A percentile compares a stretch with the other conserved stretches of the same genome.
These are phyloP conservation scores for Lethenteron reissneri DNA, from an alignment of 2,113 vertebrate species.

Conservation along the genomic window DNA sequence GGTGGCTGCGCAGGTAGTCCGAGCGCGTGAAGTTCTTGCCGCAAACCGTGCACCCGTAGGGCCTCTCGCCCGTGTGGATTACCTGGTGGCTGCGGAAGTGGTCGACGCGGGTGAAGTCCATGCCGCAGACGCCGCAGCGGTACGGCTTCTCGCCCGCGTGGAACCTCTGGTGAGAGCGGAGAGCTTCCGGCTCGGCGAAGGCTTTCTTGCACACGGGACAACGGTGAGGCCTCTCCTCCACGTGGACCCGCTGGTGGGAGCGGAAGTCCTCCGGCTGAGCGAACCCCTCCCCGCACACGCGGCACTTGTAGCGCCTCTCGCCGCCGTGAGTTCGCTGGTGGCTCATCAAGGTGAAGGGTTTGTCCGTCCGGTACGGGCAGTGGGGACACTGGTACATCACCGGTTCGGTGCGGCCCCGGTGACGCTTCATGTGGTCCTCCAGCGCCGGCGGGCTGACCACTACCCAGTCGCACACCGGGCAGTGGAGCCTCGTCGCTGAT, in stretches of 20 bases:
- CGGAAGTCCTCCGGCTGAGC: background rate
- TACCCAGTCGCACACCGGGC: no score
- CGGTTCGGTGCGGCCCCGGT: no score
- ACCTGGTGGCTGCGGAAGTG: background rate
- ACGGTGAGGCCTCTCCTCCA: background rate
- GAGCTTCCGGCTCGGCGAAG: background rate
- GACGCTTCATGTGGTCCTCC: no score
- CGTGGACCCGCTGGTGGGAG: background rate
- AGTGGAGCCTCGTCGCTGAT: no score
- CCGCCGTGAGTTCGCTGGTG: background rate
- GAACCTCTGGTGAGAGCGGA: background rate
- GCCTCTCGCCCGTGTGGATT: conserved; percentile 3
- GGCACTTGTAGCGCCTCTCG: conserved; percentile 4
- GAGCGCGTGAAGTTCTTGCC: background rate
- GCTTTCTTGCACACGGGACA: background rate
- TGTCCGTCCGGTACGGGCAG: no score
- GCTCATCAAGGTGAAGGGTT: background rate
- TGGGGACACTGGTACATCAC: no score
- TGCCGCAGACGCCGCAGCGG: conserved; percentile 11
- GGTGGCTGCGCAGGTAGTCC: background rate
- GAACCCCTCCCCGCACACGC: background rate
- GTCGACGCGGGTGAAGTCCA: background rate
- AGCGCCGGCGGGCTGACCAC: no score
- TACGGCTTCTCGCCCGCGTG: conserved; percentile 4
- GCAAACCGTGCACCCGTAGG: background rate